Evolutionary conservation across 1,140 invertebrate species (phyloP), one percentile per base, ranked within the genome.

Genomic region (Bombus picipes): DNA sequence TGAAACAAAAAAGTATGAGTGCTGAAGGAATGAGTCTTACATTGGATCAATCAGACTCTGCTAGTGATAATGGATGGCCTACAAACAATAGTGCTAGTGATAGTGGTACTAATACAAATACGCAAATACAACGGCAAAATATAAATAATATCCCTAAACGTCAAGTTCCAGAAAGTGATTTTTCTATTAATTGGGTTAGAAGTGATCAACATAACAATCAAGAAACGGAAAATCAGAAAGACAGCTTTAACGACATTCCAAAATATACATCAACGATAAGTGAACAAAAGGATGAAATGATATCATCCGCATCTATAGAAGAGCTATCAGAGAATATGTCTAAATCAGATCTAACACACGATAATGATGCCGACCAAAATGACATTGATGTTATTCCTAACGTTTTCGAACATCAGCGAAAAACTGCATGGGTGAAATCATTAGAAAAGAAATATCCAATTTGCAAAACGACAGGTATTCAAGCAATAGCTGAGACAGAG

Each of bases 1-100:
- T 98, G 96, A 98, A 98, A 94, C 98, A 98, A 92, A 98, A 98
- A 93, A 98, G 97, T 92, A 96, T 96, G 93, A 97, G 97, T 89
- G 96, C 97, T 75, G 97, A 97, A 94, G 96, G 97, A 25, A 97
- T 96, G 95, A 95, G 94, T 84, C 82, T 95, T 32, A 94, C 94
- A 1, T 85, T 95, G 22, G 94, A 95, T 82, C 94, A 95, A 43
- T 94, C 94, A 6, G 94, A 94, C 70, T 94, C 94, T 3, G 87
- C 83, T 5, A 95, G 93, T 73, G 94, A 95, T 47, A 92, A 91
- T n/a, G 92, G 90, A 28, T 95, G 94, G 94, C 94, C 94, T n/a
- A 94, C 92, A 25, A 94, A 91, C 18, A 93, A 93, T 80, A 94
- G 94, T 41, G 92, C 91, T 80, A 94, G 94, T 72, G 93, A 93